These are phyloP conservation scores for Drosophila nr. medialis DNA, from an alignment of 2,888 invertebrate species.

Conservation along the genomic window DNA sequence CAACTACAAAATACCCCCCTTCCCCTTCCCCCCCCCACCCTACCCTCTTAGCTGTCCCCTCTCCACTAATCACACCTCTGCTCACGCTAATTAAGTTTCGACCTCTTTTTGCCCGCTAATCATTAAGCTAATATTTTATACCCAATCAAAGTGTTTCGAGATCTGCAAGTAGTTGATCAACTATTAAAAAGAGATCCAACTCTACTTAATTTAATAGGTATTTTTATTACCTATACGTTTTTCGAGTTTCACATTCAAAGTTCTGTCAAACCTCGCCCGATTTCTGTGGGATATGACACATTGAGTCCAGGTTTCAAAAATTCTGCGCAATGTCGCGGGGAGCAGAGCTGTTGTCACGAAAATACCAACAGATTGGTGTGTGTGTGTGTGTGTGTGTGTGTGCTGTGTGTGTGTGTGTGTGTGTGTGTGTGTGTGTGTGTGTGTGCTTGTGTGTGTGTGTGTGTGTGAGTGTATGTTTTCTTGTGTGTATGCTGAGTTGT, in stretches of 20 bases:
- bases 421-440: not conserved
- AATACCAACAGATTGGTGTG: not conserved
- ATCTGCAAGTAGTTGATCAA: not conserved
- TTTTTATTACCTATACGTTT: not conserved
- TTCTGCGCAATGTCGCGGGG: not conserved
- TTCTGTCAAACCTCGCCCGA: not conserved
- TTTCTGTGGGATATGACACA: not conserved
- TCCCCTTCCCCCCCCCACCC: not conserved
- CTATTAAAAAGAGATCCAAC: not conserved
- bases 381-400: not conserved
- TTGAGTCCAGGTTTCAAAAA: not conserved
- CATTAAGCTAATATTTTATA: constrained; percentile 2
- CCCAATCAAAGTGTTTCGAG: not conserved
- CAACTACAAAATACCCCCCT: constrained; percentile 4
- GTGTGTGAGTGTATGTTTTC: not conserved
- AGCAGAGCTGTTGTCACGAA: not conserved
- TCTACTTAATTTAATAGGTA: not conserved
- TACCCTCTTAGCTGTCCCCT: not conserved
- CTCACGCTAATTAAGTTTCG: constrained; percentile 10
- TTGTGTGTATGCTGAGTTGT: constrained; percentile 15
- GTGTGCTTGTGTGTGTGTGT: not conserved
- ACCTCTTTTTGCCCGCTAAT: constrained; percentile 22
- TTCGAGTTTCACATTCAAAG: not conserved
- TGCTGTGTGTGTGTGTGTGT: not conserved
- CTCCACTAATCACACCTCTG: not conserved